A percentile compares a stretch with the other conserved stretches of the same genome.
These are phyloP conservation scores for Procapra przewalskii DNA, from an alignment of 2,113 vertebrate species.

Conservation along the genomic window DNA sequence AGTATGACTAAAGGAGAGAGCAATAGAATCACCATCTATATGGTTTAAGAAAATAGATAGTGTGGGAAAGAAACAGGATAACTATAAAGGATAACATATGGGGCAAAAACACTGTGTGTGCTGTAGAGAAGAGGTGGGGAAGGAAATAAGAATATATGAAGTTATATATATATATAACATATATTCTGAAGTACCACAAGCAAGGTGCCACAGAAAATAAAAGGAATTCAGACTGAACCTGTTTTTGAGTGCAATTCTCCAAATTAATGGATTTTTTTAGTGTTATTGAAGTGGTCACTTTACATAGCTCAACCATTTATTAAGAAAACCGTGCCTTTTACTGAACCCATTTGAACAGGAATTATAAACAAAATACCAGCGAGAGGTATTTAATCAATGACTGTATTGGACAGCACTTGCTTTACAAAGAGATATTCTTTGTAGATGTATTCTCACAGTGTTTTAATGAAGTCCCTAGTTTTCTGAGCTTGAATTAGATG, in stretches of 20 bases:
- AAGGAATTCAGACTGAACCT: not conserved
- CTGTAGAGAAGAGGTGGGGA: not conserved
- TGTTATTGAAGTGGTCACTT: not conserved
- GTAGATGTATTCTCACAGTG: not conserved
- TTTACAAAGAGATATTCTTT: not conserved
- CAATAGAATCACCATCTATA: not conserved
- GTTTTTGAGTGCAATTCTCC: not conserved
- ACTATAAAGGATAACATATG: not conserved
- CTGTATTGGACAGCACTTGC: not conserved
- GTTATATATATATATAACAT: rapidly evolving
- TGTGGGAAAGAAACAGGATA: not conserved
- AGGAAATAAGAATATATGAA: not conserved
- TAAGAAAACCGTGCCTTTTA: not conserved
- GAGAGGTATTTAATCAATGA: not conserved
- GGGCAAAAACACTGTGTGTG: not conserved
- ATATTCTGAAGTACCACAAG: not conserved
- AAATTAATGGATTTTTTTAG: not conserved
- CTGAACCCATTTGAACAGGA: not conserved
- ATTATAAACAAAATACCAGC: not conserved
- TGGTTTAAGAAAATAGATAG: not conserved
- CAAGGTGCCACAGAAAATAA: not conserved
- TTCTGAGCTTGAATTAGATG: not conserved
- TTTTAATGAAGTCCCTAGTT: not conserved
- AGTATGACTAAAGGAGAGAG: not conserved
- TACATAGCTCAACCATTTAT: not conserved